Conservation (phyloP, 2,797 vertebrate genomes). For the Lepilemur septentrionalis region DNA sequence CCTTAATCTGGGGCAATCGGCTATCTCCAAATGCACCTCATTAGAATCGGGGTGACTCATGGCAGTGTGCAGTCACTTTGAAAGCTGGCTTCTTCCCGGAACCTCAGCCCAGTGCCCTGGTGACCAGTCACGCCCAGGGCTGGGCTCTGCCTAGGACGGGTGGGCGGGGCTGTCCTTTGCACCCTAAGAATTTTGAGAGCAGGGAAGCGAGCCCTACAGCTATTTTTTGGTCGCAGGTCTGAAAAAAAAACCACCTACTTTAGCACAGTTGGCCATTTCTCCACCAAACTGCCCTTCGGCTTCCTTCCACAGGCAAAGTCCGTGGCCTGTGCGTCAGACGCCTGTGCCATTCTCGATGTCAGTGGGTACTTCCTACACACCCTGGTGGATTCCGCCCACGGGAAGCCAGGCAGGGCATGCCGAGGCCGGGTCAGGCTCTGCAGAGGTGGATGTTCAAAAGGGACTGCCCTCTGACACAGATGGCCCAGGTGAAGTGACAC, state of each 20-base stretch:
- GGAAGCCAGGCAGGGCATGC: not conserved
- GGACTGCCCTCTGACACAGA: not conserved
- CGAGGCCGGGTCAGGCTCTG: fast-evolving
- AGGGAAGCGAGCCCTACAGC: too few species aligned
- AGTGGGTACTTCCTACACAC: not conserved
- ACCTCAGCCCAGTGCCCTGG: not conserved
- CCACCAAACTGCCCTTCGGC: fast-evolving
- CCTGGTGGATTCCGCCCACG: fast-evolving
- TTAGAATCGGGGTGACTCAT: slow-evolving; percentile 55
- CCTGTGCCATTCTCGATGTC: fast-evolving
- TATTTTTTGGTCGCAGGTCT: not conserved
- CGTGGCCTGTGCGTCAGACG: fast-evolving
- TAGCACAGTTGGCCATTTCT: not conserved
- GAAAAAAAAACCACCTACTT: not conserved
- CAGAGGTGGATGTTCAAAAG: not conserved
- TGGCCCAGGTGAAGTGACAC: not conserved
- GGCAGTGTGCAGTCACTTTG: not conserved
- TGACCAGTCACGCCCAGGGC: not conserved
- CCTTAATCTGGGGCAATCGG: not conserved
- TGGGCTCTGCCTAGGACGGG: not conserved
- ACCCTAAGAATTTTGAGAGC: not conserved
- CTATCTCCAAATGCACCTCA: not conserved
- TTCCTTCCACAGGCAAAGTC: not conserved
- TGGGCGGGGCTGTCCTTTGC: not conserved
- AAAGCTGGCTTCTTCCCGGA: slow-evolving; percentile 25